These are phyloP conservation scores for Phylloscopus collybita DNA, from an alignment of 2,797 vertebrate species.

Conservation along the genomic window DNA sequence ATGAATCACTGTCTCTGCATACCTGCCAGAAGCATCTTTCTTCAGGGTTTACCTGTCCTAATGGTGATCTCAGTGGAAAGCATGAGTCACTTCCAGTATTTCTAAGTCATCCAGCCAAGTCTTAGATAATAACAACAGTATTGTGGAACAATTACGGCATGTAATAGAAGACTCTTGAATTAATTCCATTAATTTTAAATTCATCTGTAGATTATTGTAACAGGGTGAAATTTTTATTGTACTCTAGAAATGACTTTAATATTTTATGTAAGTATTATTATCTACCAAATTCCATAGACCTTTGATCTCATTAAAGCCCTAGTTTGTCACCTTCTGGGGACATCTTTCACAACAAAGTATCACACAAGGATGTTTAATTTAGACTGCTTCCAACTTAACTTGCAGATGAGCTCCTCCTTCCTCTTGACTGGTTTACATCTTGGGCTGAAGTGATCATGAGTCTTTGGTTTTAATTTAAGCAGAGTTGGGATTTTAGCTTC, in stretches of 20 bases:
- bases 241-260: neutral
- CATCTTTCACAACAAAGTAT: neutral
- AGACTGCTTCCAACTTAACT: neutral
- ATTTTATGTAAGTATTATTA: neutral
- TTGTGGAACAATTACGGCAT: neutral
- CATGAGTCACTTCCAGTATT: conserved; percentile 28
- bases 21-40: conserved; percentile 20
- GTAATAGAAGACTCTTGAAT: neutral
- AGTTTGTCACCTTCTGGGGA: neutral
- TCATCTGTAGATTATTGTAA: neutral
- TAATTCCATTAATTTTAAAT: neutral
- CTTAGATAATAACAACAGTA: neutral
- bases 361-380: neutral
- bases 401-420: neutral
- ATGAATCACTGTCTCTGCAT: neutral
- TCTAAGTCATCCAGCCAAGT: neutral
- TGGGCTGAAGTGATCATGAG: neutral
- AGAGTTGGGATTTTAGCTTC: neutral
- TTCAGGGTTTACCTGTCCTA: neutral
- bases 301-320: neutral
- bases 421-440: neutral
- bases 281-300: neutral
- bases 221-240: neutral
- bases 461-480: neutral
- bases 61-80: conserved; percentile 44